A percentile compares a stretch with the other conserved stretches of the same genome.
Evolutionary conservation across 2,888 invertebrate species (phyloP).

Genomic region (Perithous albicinctus): DNA sequence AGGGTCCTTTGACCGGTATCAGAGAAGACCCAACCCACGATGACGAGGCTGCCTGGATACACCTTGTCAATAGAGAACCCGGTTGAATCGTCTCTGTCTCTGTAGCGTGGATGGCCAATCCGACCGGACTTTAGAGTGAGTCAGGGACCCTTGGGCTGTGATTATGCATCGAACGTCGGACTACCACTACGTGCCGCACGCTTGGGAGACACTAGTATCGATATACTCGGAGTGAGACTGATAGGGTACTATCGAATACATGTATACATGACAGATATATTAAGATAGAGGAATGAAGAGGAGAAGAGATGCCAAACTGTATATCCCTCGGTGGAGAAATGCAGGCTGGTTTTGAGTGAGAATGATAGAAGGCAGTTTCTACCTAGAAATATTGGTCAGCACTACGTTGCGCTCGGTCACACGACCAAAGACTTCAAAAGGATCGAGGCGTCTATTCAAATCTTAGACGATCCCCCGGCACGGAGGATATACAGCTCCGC

Average conservation of each 20-base stretch:
- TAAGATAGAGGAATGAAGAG: constrained; percentile 24
- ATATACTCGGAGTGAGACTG: constrained; percentile 21
- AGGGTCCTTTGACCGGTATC: constrained; percentile 55
- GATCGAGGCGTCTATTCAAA: constrained; percentile 79
- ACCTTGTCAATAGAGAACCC: constrained; percentile 40
- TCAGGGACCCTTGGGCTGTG: constrained; percentile 58
- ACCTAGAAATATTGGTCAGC: constrained; percentile 55
- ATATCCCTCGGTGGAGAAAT: constrained; percentile 26
- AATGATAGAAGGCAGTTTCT: constrained; percentile 40
- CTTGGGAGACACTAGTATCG: constrained; percentile 25
- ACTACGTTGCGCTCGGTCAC: constrained; percentile 28
- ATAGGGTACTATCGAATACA: constrained; percentile 2
- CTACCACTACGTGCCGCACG: constrained; percentile 53
- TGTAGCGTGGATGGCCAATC: constrained; percentile 35
- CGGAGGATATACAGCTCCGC: constrained; percentile 15
- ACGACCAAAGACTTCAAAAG: constrained; percentile 80
- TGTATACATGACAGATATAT: constrained; percentile 12
- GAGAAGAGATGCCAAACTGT: constrained; percentile 8
- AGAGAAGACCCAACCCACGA: constrained; percentile 14
- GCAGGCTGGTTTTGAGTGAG: constrained; percentile 24
- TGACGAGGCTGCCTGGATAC: constrained; percentile 1
- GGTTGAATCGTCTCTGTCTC: constrained; percentile 20
- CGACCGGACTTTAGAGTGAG: constrained; percentile 11
- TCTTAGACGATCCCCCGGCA: constrained; percentile 74
- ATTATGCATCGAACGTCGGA: constrained; percentile 66